Percentiles rank a stretch among this genome's conserved stretches.
phyloP scores from a whole-genome alignment of 1,140 invertebrate genomes.

The Heliconius melpomene region DNA sequence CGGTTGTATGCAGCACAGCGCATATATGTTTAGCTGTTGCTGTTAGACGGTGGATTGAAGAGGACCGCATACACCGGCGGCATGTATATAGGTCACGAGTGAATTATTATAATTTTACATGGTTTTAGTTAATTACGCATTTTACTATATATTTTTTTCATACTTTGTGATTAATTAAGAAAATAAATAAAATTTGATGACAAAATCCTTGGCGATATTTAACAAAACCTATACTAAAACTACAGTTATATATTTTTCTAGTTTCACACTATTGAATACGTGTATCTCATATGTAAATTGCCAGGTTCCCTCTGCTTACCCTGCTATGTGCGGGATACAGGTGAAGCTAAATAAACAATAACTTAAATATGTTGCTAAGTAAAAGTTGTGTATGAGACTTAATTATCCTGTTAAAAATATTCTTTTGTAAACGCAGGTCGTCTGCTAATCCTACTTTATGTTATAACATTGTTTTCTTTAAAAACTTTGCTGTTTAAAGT shows the following conservation, averaged over 20 bases:
- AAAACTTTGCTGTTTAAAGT: too few species aligned
- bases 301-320: too few species aligned
- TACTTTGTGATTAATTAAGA: too few species aligned
- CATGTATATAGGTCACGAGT: not conserved
- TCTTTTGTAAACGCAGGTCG: not conserved
- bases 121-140: not conserved
- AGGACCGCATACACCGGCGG: conserved; percentile 12
- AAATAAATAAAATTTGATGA: too few species aligned
- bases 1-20: not conserved
- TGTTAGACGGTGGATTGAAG: conserved; percentile 7
- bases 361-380: not conserved
- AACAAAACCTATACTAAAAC: too few species aligned
- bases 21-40: conserved; percentile 22
- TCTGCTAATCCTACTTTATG: not conserved
- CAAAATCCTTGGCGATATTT: too few species aligned
- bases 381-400: not conserved
- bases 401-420: not conserved
- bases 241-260: too few species aligned
- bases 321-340: too few species aligned
- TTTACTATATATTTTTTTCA: not conserved
- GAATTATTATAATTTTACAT: not conserved
- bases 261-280: too few species aligned
- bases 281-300: too few species aligned
- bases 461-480: not conserved
- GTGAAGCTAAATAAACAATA: not conserved